Base-by-base conservation (phyloP, 2,888 invertebrate genomes). In the Ophioninae sp. region DNA sequence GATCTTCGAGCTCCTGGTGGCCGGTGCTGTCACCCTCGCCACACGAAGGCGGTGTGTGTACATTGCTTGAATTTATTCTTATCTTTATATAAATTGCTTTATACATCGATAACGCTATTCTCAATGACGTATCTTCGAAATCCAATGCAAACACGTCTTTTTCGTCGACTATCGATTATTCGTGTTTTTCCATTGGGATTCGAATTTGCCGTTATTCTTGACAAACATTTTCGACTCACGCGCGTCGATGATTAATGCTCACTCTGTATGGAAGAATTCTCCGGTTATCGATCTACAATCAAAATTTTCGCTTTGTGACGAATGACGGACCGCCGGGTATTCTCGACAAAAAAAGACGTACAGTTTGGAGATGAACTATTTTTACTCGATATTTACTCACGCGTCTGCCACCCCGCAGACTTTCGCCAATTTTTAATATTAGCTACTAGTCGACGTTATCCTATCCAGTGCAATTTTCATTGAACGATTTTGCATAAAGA, bases 31-130 rank as follows among this genome's bases (percentile, higher is more conserved):
- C 89, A 91, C 92, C 92, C 91, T 91, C 88, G 92, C 92, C 93
- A 92, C 92, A 88, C 90, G 91, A 89, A 93, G 92, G 92, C 93
- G 93, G 93, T 93, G 93, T 93, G 93, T 93, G 93, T 93, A 93
- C 92, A 93, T 92, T 91, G 89, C 88, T 51, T 92, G 87, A 90
- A 89, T 91, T 88, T 90, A 87, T 88, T 85, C 83, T 87, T 82
- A 87, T 88, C 88, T 86, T 73, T 79, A 79, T 20, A 76, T 37
- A 44, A 59, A 59, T 69, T 58, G 22, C 22, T 22, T 22, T 22
- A 56, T 51, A 5, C 56, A 44, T 7, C 41, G 41, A 72, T 74
- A 22, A 64, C 73, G 44, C 10, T 44, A 44, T 23, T 63, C 22
- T 72, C 82, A 61, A 8, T 23, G 37, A 75, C 65, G 51, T 61